A percentile compares a stretch with the other conserved stretches of the same genome.
Evolutionary conservation across 2,888 invertebrate species (phyloP).

Genomic region (Cantharis rustica): DNA sequence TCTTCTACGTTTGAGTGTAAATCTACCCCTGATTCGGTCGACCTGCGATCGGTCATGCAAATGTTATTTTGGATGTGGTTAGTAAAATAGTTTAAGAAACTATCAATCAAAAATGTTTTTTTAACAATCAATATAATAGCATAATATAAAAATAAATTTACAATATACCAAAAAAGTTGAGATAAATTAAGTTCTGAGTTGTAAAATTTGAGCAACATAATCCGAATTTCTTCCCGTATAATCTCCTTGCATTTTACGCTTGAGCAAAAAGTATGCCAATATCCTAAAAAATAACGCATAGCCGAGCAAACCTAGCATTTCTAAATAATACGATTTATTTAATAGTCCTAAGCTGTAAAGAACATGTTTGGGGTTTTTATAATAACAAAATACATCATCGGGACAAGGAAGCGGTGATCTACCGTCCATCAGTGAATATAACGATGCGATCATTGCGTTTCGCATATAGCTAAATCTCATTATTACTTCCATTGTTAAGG

Average conservation of each 20-base stretch:
- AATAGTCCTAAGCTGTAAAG: not conserved
- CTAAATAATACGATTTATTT: not conserved
- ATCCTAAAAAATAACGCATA: not conserved
- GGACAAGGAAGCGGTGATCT: not conserved
- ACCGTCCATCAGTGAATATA: not conserved
- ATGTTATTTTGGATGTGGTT: no score
- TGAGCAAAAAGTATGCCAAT: not conserved
- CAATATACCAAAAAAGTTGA: not conserved
- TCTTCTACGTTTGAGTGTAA: no score
- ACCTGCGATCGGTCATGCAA: no score
- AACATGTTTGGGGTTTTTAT: not conserved
- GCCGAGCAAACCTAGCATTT: not conserved
- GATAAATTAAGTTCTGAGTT: not conserved
- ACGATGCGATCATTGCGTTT: not conserved
- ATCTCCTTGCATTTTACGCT: not conserved
- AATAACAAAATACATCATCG: not conserved
- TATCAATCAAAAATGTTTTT: no score
- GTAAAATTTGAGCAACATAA: not conserved
- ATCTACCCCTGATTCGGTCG: no score
- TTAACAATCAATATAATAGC: not conserved
- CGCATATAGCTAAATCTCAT: not conserved
- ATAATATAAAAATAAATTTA: not conserved
- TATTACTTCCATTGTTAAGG: not conserved
- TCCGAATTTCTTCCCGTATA: not conserved
- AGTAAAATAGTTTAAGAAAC: no score